A percentile compares a stretch with the other conserved stretches of the same genome.
Conservation (phyloP, 2,113 vertebrate genomes). For the Grus americana region DNA sequence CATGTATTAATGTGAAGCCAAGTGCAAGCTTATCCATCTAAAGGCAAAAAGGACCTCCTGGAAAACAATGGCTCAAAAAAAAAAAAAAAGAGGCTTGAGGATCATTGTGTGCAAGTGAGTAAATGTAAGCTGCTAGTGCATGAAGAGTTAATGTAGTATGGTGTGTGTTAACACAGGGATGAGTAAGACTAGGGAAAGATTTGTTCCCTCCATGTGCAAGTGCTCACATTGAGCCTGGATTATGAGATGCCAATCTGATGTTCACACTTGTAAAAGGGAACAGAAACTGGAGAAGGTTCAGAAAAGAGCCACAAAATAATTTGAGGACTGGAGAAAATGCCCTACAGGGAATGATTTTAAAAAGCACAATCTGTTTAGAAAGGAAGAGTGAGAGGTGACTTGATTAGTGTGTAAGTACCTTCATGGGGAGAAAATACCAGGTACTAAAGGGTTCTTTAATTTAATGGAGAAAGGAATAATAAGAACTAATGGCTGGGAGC, state of each 20-base stretch:
- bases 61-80: not conserved
- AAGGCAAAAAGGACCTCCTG: not conserved
- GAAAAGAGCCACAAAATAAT: not conserved
- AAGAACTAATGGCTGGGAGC: not conserved
- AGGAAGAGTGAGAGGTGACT: not conserved
- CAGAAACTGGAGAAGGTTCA: not conserved
- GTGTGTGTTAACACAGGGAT: too few relatives aligned
- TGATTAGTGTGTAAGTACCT: not conserved
- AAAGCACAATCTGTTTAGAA: conserved; percentile 20
- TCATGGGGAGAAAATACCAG: not conserved
- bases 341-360: not conserved
- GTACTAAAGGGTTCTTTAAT: conserved; percentile 1
- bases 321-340: not conserved
- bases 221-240: not conserved
- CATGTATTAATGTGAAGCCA: not conserved
- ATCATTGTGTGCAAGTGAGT: not conserved
- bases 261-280: not conserved
- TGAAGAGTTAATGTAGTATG: not conserved
- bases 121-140: not conserved
- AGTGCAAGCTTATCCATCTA: not conserved
- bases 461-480: conserved; percentile 2
- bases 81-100: too few relatives aligned
- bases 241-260: not conserved
- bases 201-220: not conserved
- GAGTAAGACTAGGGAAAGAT: not conserved